These are phyloP conservation scores for Epinotia ramella DNA, from an alignment of 2,888 invertebrate species.

Conservation along the genomic window DNA sequence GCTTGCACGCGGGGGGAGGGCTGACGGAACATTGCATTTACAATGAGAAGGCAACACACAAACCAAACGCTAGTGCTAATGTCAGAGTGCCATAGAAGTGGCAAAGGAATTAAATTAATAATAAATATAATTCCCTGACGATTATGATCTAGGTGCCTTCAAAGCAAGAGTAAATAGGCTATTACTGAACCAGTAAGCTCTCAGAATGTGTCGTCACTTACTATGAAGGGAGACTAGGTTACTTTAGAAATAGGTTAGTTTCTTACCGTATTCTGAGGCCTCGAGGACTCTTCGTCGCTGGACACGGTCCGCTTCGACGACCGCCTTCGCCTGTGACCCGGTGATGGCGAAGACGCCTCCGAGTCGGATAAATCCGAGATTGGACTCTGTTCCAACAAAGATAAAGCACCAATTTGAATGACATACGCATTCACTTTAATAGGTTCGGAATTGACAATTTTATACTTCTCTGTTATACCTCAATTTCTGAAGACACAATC, in stretches of 20 bases:
- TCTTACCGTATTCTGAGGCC: slow-evolving; percentile 55
- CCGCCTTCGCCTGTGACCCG: slow-evolving; percentile 67
- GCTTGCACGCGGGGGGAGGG: slow-evolving; percentile 65
- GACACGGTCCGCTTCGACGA: slow-evolving; percentile 72
- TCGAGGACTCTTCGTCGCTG: slow-evolving; percentile 75
- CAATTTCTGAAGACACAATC: slow-evolving; percentile 49
- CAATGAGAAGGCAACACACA: too few relatives aligned
- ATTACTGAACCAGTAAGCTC: too few relatives aligned
- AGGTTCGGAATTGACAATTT: not conserved
- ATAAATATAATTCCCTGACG: too few relatives aligned
- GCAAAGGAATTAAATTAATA: too few relatives aligned
- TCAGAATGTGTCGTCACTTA: too few relatives aligned
- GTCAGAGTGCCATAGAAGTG: too few relatives aligned
- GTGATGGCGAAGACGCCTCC: slow-evolving; percentile 75
- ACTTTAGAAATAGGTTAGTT: not conserved
- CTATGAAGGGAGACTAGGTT: too few relatives aligned
- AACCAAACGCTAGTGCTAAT: too few relatives aligned
- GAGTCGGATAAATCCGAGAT: slow-evolving; percentile 87
- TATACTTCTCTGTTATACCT: slow-evolving; percentile 47
- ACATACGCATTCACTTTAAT: not conserved
- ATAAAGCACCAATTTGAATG: slow-evolving; percentile 30
- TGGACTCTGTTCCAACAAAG: slow-evolving; percentile 69
- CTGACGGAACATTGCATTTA: slow-evolving; percentile 47
- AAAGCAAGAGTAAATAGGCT: too few relatives aligned
- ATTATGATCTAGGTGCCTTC: too few relatives aligned